Evolutionary conservation across 2,888 invertebrate genomes (phyloP).

Genomic region (Melipona beecheii): DNA sequence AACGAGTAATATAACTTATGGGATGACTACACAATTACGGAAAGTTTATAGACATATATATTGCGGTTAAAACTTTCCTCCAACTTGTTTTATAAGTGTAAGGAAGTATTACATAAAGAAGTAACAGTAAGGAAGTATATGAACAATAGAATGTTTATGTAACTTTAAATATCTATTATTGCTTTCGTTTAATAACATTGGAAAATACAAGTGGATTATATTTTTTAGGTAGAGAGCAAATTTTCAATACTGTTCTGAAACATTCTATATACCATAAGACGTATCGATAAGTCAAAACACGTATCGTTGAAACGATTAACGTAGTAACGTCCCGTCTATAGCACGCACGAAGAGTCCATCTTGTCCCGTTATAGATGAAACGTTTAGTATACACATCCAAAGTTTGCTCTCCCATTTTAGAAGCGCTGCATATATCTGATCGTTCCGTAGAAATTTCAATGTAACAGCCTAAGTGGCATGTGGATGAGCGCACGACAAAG

Average conservation of each 20-base stretch:
- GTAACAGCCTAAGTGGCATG: conserved; percentile 65
- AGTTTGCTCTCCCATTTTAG: conserved; percentile 23
- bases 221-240: not conserved
- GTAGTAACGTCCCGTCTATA: not conserved
- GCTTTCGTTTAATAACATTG: not conserved
- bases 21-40: conserved; percentile 4
- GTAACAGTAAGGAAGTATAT: not conserved
- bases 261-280: not conserved
- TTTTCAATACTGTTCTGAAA: not conserved
- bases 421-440: conserved; percentile 35
- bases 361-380: conserved; percentile 24
- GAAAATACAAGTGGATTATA: not conserved
- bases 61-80: not conserved
- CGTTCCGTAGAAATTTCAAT: conserved; percentile 62
- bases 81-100: not conserved
- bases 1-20: conserved; percentile 19
- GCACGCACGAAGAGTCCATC: not conserved
- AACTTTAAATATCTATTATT: not conserved
- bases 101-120: not conserved
- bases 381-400: conserved; percentile 7
- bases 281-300: not conserved
- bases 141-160: not conserved
- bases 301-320: conserved; percentile 5
- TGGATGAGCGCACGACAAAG: conserved; percentile 53
- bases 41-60: not conserved